phyloP scores from a whole-genome alignment of 2,888 invertebrate species.

The Clistopyga incitator region DNA sequence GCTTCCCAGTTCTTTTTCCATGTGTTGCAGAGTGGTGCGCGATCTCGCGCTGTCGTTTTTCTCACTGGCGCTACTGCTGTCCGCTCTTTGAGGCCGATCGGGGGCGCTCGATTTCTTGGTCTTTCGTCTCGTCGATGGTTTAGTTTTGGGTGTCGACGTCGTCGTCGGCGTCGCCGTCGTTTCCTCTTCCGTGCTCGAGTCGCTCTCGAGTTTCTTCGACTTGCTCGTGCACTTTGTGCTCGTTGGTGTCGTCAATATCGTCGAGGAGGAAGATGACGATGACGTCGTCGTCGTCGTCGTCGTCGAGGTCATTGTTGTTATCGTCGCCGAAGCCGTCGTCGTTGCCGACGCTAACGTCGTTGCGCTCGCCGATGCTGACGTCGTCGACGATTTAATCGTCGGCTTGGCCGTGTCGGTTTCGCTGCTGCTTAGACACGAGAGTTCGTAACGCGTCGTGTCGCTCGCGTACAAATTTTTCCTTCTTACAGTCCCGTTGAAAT shows the following conservation, averaged over 20 bases:
- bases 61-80: slow-evolving; percentile 81
- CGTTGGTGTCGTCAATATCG: slow-evolving; percentile 46
- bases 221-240: slow-evolving; percentile 63
- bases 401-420: slow-evolving; percentile 81
- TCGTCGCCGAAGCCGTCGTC: slow-evolving; percentile 69
- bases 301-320: slow-evolving; percentile 78
- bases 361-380: slow-evolving; percentile 76
- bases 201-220: slow-evolving; percentile 81
- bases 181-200: slow-evolving; percentile 88
- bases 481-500: slow-evolving; percentile 90
- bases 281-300: slow-evolving; percentile 78
- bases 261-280: slow-evolving; percentile 68
- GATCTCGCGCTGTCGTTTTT: slow-evolving; percentile 82
- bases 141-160: slow-evolving; percentile 82
- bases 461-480: slow-evolving; percentile 89
- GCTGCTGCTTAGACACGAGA: slow-evolving; percentile 86
- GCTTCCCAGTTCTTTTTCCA: slow-evolving; percentile 91
- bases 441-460: slow-evolving; percentile 80
- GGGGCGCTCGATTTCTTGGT: slow-evolving; percentile 80
- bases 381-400: slow-evolving; percentile 71
- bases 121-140: slow-evolving; percentile 78
- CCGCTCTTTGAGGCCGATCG: slow-evolving; percentile 84
- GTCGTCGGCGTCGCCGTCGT: slow-evolving; percentile 85
- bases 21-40: slow-evolving; percentile 88
- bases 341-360: slow-evolving; percentile 82